Evolutionary conservation across 53 echinoderm and acorn worm genomes (phyloP), one percentile per base, ranked within the genome.

Genomic region (Apostichopus leukothele): DNA sequence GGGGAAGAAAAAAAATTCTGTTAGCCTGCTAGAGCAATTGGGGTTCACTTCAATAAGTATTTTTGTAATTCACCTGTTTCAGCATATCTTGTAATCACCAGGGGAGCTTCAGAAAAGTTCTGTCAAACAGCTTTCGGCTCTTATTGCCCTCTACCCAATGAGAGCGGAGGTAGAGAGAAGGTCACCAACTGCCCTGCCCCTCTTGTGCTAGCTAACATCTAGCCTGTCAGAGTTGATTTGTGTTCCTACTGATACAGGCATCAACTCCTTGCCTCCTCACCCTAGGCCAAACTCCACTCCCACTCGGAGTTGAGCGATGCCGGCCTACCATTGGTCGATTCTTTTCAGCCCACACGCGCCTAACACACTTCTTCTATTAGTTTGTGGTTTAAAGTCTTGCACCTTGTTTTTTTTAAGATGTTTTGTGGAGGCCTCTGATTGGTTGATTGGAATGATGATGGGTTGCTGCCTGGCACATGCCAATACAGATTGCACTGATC

Each of bases 271-370:
- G 27, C 85, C 51, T 39, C 39, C 39, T 63, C 85, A 59, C 61
- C 85, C 85, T 85, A 85, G 85, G 85, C 85, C 85, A 85, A 63
- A 85, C 85, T 85, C 85, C 60, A 85, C 85, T 63, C 85, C 85
- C 66, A 85, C 85, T 67, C 85, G 57, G 18, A 39, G 39, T 39
- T 67, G 39, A 67, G 23, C 55, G 22, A 85, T 85, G 66, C 85
- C 67, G 60, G 9, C 51, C 50, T 26, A 21, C 85, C 85, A 85
- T 85, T 85, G 85, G 85, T 39, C 50, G 21, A 85, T 66, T 60
- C 39, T 60, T 67, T 23, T 5, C 22, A 27, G n/a, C 85, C 66
- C 60, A 59, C 85, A 85, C 85, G 85, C 60, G 85, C 85, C 85
- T 50, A 59, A 63, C 85, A 85, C 85, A 85, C 85, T 85, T 85